Evolutionary conservation across 2,113 vertebrate species (phyloP).

Genomic region (Lipophrys pholis): DNA sequence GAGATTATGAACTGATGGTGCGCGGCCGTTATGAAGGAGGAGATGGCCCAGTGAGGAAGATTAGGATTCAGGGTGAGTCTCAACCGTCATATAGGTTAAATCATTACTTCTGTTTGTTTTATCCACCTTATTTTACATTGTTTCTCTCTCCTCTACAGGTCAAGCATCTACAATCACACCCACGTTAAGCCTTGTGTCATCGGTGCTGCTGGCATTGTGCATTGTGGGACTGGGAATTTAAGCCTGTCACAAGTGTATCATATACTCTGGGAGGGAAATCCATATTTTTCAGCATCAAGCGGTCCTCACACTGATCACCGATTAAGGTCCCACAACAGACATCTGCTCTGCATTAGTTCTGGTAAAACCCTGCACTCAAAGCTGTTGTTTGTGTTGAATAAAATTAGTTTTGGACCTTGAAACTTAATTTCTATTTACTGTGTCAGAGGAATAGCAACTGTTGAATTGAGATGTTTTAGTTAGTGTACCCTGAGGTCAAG

Average conservation of each 20-base stretch:
- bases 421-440: too few relatives aligned
- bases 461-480: neutral
- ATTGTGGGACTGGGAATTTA: constrained; percentile 88
- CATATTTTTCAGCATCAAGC: constrained; percentile 15
- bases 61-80: constrained; percentile 87
- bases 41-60: constrained; percentile 93
- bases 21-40: constrained; percentile 96
- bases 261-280: constrained; percentile 67
- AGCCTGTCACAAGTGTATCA: constrained; percentile 71
- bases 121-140: neutral
- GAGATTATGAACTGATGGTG: constrained; percentile 93
- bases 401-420: neutral
- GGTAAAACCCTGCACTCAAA: constrained; percentile 18
- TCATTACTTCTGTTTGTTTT: neutral
- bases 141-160: constrained; percentile 71
- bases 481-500: neutral
- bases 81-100: neutral
- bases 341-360: constrained; percentile 16
- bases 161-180: constrained; percentile 73
- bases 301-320: constrained; percentile 14
- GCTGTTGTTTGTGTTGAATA: constrained; percentile 11
- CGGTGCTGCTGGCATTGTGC: constrained; percentile 84
- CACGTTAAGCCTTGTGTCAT: constrained; percentile 80
- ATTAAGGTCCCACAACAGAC: constrained; percentile 1
- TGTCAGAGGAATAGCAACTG: too few relatives aligned